Conservation (phyloP, 2,113 vertebrate genomes). For the Octodon degus region DNA sequence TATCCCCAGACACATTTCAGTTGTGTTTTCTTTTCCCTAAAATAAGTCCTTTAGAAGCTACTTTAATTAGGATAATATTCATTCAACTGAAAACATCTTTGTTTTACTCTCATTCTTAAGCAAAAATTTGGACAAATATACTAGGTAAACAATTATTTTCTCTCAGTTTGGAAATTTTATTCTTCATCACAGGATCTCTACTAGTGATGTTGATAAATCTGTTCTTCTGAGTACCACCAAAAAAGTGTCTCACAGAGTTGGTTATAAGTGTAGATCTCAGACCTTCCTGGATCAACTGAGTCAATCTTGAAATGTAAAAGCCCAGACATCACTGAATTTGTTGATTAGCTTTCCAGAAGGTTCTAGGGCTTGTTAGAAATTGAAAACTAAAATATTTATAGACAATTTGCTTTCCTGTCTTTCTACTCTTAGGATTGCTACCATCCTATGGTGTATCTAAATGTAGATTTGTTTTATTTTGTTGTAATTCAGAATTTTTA, state of each 20-base stretch:
- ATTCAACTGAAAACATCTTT: conserved; percentile 3
- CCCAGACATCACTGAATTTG: too few species aligned
- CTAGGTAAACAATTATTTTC: not conserved
- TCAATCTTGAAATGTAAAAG: not conserved
- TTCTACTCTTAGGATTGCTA: not conserved
- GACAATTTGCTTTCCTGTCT: not conserved
- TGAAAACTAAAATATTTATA: not conserved
- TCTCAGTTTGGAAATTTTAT: conserved; percentile 3
- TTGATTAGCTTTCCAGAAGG: not conserved
- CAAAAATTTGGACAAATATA: not conserved
- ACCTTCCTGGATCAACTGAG: not conserved
- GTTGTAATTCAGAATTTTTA: not conserved
- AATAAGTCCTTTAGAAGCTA: not conserved
- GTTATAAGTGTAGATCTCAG: not conserved
- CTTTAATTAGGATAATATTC: not conserved
- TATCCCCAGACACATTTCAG: not conserved
- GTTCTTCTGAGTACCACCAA: not conserved
- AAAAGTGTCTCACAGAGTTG: not conserved
- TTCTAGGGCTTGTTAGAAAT: not conserved
- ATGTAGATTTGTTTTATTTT: not conserved
- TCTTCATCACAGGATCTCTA: not conserved
- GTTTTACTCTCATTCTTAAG: not conserved
- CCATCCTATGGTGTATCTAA: not conserved
- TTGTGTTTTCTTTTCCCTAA: not conserved
- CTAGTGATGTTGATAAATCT: not conserved